phyloP scores from a whole-genome alignment of 1,140 invertebrate genomes.

The Calosoma granatense region DNA sequence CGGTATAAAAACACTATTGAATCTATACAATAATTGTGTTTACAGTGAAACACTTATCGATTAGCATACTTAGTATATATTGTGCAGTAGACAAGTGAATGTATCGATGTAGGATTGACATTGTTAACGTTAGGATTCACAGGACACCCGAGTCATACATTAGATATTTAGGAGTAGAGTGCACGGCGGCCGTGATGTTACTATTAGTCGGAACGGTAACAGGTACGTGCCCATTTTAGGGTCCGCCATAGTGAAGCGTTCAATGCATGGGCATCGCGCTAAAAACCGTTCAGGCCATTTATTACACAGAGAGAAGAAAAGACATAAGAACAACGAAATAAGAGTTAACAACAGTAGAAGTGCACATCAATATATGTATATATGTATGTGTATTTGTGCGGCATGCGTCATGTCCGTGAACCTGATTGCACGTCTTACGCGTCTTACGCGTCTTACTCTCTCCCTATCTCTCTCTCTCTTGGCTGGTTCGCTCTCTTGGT shows the following conservation, averaged over 20 bases:
- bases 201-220: neutral
- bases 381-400: neutral
- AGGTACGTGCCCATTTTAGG: neutral
- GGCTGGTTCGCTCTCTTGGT: neutral
- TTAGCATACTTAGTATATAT: too few species aligned
- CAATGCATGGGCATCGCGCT: neutral
- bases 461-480: neutral
- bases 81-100: too few species aligned
- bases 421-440: neutral
- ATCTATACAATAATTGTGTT: too few species aligned
- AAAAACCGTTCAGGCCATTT: too few species aligned
- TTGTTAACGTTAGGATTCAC: too few species aligned
- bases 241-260: neutral
- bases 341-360: neutral
- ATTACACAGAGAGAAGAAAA: too few species aligned
- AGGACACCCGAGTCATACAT: too few species aligned
- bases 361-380: neutral
- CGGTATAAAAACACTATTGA: too few species aligned
- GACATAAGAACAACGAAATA: neutral
- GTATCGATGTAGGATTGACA: too few species aligned
- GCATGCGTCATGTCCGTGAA: slow-evolving; percentile 3
- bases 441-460: neutral
- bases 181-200: too few species aligned
- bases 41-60: too few species aligned
- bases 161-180: too few species aligned